Evolutionary conservation across 2,888 invertebrate species (phyloP).

Genomic region (Herminia tarsipennalis): DNA sequence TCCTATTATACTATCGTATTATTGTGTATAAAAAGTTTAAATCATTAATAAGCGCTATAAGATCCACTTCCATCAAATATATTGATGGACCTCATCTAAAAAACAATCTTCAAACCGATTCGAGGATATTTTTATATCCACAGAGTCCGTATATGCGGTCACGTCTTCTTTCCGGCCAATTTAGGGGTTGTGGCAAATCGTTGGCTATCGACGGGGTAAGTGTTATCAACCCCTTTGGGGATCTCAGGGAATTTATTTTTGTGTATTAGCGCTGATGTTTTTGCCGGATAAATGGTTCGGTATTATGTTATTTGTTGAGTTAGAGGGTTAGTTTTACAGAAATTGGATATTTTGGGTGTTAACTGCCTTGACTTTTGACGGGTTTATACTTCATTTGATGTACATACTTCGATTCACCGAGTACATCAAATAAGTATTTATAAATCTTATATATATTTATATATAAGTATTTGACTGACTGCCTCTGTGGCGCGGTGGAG

Average conservation of each 20-base stretch:
- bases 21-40: too few relatives aligned
- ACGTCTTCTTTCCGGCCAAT: conserved; percentile 39
- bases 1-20: too few relatives aligned
- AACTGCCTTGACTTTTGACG: too few relatives aligned
- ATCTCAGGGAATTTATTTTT: conserved; percentile 40
- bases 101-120: conserved; percentile 34
- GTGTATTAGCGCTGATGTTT: conserved; percentile 39
- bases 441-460: too few relatives aligned
- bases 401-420: too few relatives aligned
- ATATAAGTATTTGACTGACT: too few relatives aligned
- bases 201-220: conserved; percentile 41
- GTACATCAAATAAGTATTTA: too few relatives aligned
- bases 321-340: not conserved
- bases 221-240: conserved; percentile 48
- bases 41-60: too few relatives aligned
- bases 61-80: not conserved
- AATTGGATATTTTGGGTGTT: not conserved
- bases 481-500: too few relatives aligned
- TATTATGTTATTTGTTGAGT: conserved; percentile 13
- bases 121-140: conserved; percentile 33
- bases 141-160: conserved; percentile 11
- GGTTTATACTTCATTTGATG: too few relatives aligned
- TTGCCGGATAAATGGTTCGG: conserved; percentile 29
- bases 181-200: conserved; percentile 44
- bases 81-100: conserved; percentile 16